Percentiles rank a stretch among this genome's conserved stretches.
Conservation (phyloP, 2,888 invertebrate species). For the Dicyrtoma fusca region DNA sequence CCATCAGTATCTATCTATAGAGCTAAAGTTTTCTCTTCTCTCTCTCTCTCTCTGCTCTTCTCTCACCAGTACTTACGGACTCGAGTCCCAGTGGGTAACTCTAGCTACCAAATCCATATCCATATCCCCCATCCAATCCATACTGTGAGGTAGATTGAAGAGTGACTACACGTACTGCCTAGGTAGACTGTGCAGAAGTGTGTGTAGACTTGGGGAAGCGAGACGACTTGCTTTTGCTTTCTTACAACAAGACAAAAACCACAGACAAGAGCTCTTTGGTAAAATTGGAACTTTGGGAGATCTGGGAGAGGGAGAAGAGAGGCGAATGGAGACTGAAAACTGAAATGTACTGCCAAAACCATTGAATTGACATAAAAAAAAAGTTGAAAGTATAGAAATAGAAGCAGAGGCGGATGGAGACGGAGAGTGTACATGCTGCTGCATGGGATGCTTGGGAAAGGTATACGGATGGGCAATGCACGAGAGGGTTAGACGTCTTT, state of each 20-base stretch:
- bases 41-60: too few species aligned
- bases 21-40: too few species aligned
- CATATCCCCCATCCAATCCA: not conserved
- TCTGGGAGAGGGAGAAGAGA: not conserved
- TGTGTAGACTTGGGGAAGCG: not conserved
- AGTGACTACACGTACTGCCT: not conserved
- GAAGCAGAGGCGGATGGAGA: not conserved
- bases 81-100: too few species aligned
- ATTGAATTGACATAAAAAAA: slow-evolving; percentile 32
- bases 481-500: slow-evolving; percentile 25
- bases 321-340: not conserved
- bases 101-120: not conserved
- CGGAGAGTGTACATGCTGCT: too few species aligned
- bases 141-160: not conserved
- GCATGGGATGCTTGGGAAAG: too few species aligned
- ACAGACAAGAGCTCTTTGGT: slow-evolving; percentile 10
- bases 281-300: slow-evolving; percentile 14
- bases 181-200: not conserved
- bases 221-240: not conserved
- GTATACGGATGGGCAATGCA: not conserved
- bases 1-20: not conserved
- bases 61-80: too few species aligned
- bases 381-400: slow-evolving; percentile 29
- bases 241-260: not conserved
- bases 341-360: not conserved